Conservation (phyloP, 2,888 invertebrate genomes). For the Mylabris sibirica region DNA sequence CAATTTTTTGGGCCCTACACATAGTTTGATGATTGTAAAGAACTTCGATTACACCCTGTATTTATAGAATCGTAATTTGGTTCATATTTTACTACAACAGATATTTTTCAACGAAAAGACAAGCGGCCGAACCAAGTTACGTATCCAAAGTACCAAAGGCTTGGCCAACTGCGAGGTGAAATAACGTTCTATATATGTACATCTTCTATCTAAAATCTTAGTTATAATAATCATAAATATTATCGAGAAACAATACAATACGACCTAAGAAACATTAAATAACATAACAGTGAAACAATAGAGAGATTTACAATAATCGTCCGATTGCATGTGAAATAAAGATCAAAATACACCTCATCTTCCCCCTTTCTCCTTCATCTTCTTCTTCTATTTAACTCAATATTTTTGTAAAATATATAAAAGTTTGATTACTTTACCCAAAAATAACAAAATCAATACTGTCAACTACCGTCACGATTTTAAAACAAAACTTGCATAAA, state of each 20-base stretch:
- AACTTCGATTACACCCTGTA: too few relatives aligned
- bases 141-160: too few relatives aligned
- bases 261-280: not conserved
- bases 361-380: not conserved
- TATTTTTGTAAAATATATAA: not conserved
- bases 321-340: not conserved
- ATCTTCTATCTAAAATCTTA: not conserved
- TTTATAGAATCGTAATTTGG: too few relatives aligned
- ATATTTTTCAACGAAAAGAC: too few relatives aligned
- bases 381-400: not conserved
- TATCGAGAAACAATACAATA: conserved; percentile 3
- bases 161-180: too few relatives aligned
- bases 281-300: conserved; percentile 2
- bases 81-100: too few relatives aligned
- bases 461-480: not conserved
- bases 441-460: not conserved
- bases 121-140: too few relatives aligned
- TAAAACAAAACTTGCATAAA: not conserved
- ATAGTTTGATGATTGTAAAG: too few relatives aligned
- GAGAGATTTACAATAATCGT: conserved; percentile 11
- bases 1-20: too few relatives aligned
- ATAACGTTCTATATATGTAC: too few relatives aligned
- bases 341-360: not conserved
- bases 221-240: not conserved
- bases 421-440: not conserved